These are phyloP conservation scores for Hetaerina titia DNA, from an alignment of 2,888 invertebrate species.

Conservation along the genomic window DNA sequence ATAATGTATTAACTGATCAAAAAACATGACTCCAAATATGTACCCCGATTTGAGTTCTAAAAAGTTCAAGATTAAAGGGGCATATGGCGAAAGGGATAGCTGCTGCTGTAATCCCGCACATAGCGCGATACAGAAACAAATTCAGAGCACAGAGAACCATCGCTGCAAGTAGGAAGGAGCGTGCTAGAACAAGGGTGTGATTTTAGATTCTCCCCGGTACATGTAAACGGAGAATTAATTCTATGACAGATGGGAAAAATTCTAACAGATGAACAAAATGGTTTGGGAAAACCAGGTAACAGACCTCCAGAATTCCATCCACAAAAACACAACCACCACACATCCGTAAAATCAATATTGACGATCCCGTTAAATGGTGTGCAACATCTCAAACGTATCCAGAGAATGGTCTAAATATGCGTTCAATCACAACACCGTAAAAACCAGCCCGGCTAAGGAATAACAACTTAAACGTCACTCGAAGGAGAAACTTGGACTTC, in stretches of 20 bases:
- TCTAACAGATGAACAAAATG: not conserved
- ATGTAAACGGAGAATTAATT: too few relatives aligned
- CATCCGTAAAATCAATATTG: slow-evolving; percentile 48
- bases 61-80: not conserved
- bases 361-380: not conserved
- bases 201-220: not conserved
- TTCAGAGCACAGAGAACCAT: not conserved
- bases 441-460: slow-evolving; percentile 6
- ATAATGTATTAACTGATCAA: not conserved
- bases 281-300: not conserved
- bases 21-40: not conserved
- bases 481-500: not conserved
- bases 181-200: not conserved
- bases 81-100: not conserved
- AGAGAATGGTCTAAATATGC: not conserved
- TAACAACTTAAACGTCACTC: slow-evolving; percentile 30
- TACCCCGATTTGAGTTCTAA: not conserved
- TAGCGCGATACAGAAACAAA: not conserved
- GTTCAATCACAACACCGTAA: slow-evolving; percentile 9
- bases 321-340: slow-evolving; percentile 25
- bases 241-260: not conserved
- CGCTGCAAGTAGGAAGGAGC: not conserved
- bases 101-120: not conserved
- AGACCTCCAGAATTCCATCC: not conserved
- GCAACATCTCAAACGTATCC: not conserved